Percentiles rank a stretch among this genome's conserved stretches.
These are phyloP conservation scores for Rhizomys pruinosus DNA, from an alignment of 2,113 vertebrate genomes.

Conservation along the genomic window DNA sequence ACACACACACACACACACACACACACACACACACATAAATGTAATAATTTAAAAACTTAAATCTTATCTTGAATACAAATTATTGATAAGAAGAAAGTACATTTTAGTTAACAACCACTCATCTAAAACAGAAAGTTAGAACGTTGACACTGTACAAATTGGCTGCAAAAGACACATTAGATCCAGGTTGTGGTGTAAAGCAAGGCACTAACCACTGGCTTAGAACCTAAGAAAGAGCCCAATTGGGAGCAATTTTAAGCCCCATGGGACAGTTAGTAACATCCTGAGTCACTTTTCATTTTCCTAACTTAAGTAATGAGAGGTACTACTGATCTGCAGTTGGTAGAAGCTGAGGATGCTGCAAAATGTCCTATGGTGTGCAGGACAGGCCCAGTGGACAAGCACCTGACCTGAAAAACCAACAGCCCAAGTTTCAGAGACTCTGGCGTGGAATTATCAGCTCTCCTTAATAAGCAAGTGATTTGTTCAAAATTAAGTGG, in stretches of 20 bases:
- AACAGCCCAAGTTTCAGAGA: not conserved
- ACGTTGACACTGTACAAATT: not conserved
- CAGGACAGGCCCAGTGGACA: not conserved
- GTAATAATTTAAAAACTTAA: not conserved
- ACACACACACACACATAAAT: not conserved
- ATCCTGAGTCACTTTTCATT: not conserved
- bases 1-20: not conserved
- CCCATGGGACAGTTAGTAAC: not conserved
- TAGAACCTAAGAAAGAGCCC: not conserved
- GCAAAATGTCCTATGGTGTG: not conserved
- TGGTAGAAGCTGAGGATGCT: not conserved
- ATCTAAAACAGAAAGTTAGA: slow-evolving; percentile 46
- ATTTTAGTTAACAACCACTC: not conserved
- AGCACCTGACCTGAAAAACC: not conserved
- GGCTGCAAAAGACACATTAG: not conserved
- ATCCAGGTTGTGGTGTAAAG: not conserved
- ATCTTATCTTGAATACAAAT: slow-evolving; percentile 40
- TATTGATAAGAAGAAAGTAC: slow-evolving; percentile 6
- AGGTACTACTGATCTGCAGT: not conserved
- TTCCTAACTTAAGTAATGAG: not conserved
- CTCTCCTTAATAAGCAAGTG: slow-evolving; percentile 34
- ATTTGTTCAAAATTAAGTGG: slow-evolving; percentile 39
- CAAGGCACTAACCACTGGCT: not conserved
- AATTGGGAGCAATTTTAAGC: not conserved
- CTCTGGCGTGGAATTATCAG: not conserved